A percentile compares a stretch with the other conserved stretches of the same genome.
Conservation (phyloP, 2,797 vertebrate genomes). For the Streptopelia turtur region DNA sequence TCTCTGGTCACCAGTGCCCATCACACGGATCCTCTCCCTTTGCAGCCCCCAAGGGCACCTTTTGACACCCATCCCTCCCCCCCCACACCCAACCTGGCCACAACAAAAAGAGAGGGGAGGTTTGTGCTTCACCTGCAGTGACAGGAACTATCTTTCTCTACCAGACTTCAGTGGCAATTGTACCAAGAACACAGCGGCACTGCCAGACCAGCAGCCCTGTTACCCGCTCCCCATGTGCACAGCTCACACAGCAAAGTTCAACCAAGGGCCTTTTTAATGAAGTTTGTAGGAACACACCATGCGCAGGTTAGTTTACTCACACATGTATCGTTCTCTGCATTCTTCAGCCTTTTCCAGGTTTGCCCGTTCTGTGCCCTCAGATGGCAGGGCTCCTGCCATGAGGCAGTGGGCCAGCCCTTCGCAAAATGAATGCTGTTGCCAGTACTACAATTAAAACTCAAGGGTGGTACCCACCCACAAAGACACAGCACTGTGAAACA, state of each 20-base stretch:
- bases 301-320: neutral
- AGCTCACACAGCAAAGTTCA: neutral
- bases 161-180: neutral
- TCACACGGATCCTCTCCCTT: accelerated
- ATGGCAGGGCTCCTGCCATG: accelerated
- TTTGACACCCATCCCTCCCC: neutral
- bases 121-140: neutral
- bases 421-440: neutral
- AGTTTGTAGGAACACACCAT: neutral
- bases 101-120: accelerated
- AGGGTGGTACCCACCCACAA: neutral
- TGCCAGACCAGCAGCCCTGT: neutral
- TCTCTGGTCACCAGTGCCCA: neutral
- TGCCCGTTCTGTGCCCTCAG: neutral
- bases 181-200: neutral
- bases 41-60: neutral
- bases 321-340: accelerated
- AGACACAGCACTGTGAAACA: neutral
- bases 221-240: neutral
- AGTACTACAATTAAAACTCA: neutral
- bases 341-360: neutral
- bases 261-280: constrained; percentile 48
- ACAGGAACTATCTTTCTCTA: neutral
- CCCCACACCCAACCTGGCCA: accelerated
- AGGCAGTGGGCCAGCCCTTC: neutral